Percentiles rank a stretch among this genome's conserved stretches.
These are phyloP conservation scores for Dendrocopos noguchii DNA, from an alignment of 2,113 vertebrate genomes.

Conservation along the genomic window DNA sequence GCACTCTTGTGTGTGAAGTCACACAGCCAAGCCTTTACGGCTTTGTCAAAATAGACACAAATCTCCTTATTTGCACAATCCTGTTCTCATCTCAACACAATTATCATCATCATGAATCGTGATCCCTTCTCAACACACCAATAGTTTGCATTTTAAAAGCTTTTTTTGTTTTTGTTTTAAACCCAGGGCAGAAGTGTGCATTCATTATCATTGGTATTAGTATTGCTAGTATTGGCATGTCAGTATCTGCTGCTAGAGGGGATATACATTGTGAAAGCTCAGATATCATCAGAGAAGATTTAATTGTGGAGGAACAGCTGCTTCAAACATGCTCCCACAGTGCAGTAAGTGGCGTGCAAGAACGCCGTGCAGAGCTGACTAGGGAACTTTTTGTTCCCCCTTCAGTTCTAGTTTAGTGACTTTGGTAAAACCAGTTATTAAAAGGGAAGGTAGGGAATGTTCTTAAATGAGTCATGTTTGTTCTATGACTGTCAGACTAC, in stretches of 20 bases:
- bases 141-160: neutral
- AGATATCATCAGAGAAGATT: neutral
- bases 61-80: neutral
- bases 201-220: neutral
- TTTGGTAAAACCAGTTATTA: constrained; percentile 51
- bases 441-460: constrained; percentile 45
- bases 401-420: constrained; percentile 38
- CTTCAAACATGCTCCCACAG: neutral
- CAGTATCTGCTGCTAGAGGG: neutral
- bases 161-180: neutral
- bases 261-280: neutral
- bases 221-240: neutral
- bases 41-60: neutral
- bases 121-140: neutral
- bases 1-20: neutral
- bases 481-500: constrained; percentile 45
- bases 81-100: neutral
- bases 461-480: constrained; percentile 55
- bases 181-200: neutral
- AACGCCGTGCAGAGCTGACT: neutral
- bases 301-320: neutral
- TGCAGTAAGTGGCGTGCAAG: neutral
- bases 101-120: neutral
- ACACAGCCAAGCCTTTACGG: neutral
- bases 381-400: neutral